These are phyloP conservation scores for Ischnura elegans DNA, from an alignment of 2,888 invertebrate species.

Conservation along the genomic window DNA sequence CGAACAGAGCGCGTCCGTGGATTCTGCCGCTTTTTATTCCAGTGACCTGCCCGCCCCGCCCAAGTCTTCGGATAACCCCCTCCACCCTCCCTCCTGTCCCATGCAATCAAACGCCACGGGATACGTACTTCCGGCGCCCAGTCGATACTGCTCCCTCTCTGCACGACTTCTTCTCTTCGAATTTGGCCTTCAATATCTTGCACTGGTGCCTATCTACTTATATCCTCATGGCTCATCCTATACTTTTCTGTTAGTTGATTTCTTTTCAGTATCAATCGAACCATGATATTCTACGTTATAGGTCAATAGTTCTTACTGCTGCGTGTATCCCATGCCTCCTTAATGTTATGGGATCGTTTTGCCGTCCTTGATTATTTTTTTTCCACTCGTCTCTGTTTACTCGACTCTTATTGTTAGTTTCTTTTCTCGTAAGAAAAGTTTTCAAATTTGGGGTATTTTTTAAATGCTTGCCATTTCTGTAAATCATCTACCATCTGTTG, in stretches of 20 bases:
- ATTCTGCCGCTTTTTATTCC: conserved; percentile 24
- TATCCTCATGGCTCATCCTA: background rate
- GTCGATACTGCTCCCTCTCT: conserved; percentile 43
- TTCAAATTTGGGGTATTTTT: too few relatives aligned
- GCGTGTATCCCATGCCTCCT: too few relatives aligned
- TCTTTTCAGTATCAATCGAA: background rate
- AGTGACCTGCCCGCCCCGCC: conserved; percentile 48
- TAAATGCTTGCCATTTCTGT: too few relatives aligned
- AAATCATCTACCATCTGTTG: too few relatives aligned
- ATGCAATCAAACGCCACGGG: conserved; percentile 41
- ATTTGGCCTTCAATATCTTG: background rate
- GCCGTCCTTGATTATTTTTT: too few relatives aligned
- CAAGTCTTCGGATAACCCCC: background rate
- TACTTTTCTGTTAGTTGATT: background rate
- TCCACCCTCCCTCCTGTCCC: conserved; percentile 44
- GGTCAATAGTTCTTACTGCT: too few relatives aligned
- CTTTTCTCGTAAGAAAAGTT: too few relatives aligned
- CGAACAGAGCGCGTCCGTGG: conserved; percentile 35
- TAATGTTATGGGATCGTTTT: too few relatives aligned
- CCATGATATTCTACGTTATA: background rate
- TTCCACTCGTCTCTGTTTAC: too few relatives aligned
- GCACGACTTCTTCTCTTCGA: background rate
- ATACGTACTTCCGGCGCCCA: conserved; percentile 60
- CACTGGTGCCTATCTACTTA: background rate
- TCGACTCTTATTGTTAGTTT: too few relatives aligned